These are phyloP conservation scores for Brachionus asplanchnoidis DNA, from an alignment of 1,140 invertebrate genomes.

Conservation along the genomic window DNA sequence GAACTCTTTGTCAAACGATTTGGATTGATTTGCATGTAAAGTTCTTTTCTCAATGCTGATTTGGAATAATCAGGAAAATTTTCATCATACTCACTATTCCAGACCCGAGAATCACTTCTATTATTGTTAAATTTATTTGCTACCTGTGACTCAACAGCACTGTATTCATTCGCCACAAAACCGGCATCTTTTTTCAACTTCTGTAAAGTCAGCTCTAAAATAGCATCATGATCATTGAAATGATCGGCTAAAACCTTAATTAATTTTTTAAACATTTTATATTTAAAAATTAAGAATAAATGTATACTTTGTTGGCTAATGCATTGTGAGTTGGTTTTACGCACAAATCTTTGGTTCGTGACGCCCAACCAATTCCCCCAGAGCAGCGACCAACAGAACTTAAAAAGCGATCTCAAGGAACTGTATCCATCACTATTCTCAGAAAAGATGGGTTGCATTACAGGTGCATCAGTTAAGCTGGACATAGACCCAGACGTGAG, in stretches of 20 bases:
- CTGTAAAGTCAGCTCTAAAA: slow-evolving; percentile 30
- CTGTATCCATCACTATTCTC: neutral
- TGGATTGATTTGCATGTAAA: neutral
- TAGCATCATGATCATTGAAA: neutral
- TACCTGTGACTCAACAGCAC: slow-evolving; percentile 23
- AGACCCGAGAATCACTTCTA: slow-evolving; percentile 17
- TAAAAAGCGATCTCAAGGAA: neutral
- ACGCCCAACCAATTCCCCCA: neutral
- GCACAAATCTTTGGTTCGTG: slow-evolving; percentile 12
- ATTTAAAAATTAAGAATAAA: neutral
- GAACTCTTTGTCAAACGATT: slow-evolving; percentile 37
- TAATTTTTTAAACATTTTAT: neutral
- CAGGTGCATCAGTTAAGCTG: neutral
- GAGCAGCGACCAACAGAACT: neutral
- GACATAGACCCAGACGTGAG: neutral
- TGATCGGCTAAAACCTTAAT: slow-evolving; percentile 7
- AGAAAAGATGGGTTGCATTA: neutral
- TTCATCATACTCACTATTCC: slow-evolving; percentile 41
- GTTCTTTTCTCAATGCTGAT: neutral
- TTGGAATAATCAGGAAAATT: slow-evolving; percentile 35
- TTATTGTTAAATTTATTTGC: neutral
- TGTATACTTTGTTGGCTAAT: neutral
- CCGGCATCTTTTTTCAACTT: slow-evolving; percentile 38
- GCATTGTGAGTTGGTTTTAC: slow-evolving; percentile 39
- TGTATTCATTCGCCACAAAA: slow-evolving; percentile 26